Base-by-base conservation (phyloP, 2,113 vertebrate genomes). In the Sus scrofa region DNA sequence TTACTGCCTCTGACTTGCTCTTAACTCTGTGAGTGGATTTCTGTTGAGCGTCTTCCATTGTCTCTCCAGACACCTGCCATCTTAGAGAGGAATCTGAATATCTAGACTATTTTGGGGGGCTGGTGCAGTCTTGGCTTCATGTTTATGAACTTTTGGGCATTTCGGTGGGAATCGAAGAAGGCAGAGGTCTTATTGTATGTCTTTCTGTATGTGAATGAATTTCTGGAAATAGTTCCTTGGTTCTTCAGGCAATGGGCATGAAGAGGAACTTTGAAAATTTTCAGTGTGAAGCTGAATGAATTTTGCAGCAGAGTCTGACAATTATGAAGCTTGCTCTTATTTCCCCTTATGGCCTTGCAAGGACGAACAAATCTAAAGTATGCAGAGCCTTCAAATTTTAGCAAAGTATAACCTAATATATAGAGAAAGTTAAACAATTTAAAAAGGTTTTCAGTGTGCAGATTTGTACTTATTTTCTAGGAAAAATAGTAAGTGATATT, bases 381-480 rank as follows among this genome's bases (percentile, higher is more conserved):
- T 14, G 5, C 22, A 75, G 50, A 16, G 74, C 52, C 39, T 94
- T 67, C 24, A n/a, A 56, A 37, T 78, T 73, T 91, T 56, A 75
- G 9, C 8, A 50, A 89, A 89, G 19, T 52, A 24, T 44, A 83
- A 89, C 54, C 71, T 27, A 70, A 75, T 27, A 24, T 22, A 39
- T 6, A 63, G 30, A 77, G 22, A 58, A 67, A 92, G 50, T 39
- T 52, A 94, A 79, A 34, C 62, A 50, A 82, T 34, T 73, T 63
- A 34, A 56, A 95, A 56, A 94, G 58, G 16, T 4, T n/a, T 73
- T 90, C 12, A 6, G 34, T 86, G 39, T 83, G 52, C 34, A 91
- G 56, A 91, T 82, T 68, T 77, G 71, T 79, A 52, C 56, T 81
- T 95, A 65, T 83, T 95, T 96, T 91, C 34, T 67, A 81, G 54